A percentile compares a stretch with the other conserved stretches of the same genome.
Evolutionary conservation across 2,888 invertebrate species (phyloP).

Genomic region (Smittia sp.): DNA sequence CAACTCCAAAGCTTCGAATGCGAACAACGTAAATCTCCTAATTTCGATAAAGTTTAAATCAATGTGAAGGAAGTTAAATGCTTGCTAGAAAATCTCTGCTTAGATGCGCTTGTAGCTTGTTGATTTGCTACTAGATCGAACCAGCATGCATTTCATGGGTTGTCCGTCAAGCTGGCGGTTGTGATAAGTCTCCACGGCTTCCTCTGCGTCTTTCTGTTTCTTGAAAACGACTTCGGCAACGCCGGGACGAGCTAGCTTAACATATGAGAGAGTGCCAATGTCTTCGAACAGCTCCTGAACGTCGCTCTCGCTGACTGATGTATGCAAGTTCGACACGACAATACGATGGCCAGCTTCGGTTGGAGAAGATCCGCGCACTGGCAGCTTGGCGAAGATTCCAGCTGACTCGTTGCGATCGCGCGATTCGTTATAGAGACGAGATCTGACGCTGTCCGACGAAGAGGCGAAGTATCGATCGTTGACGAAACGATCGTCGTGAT

Average conservation of each 20-base stretch:
- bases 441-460: background rate
- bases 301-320: conserved; percentile 83
- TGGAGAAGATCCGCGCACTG: conserved; percentile 46
- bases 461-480: conserved; percentile 11
- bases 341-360: conserved; percentile 71
- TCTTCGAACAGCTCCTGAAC: conserved; percentile 93
- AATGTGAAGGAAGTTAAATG: too few relatives aligned
- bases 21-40: too few relatives aligned
- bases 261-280: conserved; percentile 80
- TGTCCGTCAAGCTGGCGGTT: conserved; percentile 90
- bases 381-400: conserved; percentile 51
- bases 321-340: conserved; percentile 85
- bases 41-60: too few relatives aligned
- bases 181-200: conserved; percentile 89
- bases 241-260: conserved; percentile 80
- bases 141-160: conserved; percentile 86
- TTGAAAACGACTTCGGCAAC: conserved; percentile 90
- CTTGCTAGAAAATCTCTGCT: too few relatives aligned
- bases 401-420: conserved; percentile 48
- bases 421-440: background rate
- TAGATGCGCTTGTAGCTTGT: conserved; percentile 46
- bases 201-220: conserved; percentile 78
- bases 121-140: conserved; percentile 61
- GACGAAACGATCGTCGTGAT: conserved; percentile 33
- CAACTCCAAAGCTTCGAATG: too few relatives aligned